Percentiles rank a stretch among this genome's conserved stretches.
Conservation (phyloP, 2,888 invertebrate species). For the Phoenoteleia sp. region DNA sequence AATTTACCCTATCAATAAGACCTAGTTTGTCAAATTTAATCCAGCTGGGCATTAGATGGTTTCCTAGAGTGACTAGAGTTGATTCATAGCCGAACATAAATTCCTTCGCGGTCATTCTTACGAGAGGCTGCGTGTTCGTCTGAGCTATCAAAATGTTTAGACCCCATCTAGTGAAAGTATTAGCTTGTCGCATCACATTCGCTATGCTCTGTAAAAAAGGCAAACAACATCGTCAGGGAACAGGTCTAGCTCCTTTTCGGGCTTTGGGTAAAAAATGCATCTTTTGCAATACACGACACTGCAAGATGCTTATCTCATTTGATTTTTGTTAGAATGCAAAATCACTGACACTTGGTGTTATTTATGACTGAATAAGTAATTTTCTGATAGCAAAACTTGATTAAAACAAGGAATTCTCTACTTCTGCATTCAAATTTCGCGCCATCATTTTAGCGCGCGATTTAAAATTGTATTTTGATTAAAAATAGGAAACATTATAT, state of each 20-base stretch:
- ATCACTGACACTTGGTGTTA: background rate
- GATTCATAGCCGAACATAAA: conserved; percentile 97
- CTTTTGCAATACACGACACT: background rate
- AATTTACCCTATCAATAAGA: conserved; percentile 94
- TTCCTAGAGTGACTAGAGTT: conserved; percentile 93
- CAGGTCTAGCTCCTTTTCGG: conserved; percentile 39
- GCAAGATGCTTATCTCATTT: conserved; percentile 28
- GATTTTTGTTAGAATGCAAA: background rate
- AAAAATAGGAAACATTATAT: too few relatives aligned
- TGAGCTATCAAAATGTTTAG: conserved; percentile 91
- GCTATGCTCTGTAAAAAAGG: conserved; percentile 91
- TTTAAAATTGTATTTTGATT: too few relatives aligned
- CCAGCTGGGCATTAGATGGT: conserved; percentile 94
- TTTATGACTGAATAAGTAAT: background rate
- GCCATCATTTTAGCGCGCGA: background rate
- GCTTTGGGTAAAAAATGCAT: conserved; percentile 9
- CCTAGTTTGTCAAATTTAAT: conserved; percentile 96
- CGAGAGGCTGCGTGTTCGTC: conserved; percentile 91
- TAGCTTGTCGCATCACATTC: conserved; percentile 91
- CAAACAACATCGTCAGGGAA: conserved; percentile 41
- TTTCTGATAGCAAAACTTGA: background rate
- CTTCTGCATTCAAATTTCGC: too few relatives aligned
- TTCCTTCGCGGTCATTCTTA: conserved; percentile 93
- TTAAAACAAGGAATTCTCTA: too few relatives aligned
- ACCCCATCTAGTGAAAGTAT: conserved; percentile 90